These are phyloP conservation scores for Phymastichus coffea DNA, from an alignment of 1,140 invertebrate genomes.

Conservation along the genomic window DNA sequence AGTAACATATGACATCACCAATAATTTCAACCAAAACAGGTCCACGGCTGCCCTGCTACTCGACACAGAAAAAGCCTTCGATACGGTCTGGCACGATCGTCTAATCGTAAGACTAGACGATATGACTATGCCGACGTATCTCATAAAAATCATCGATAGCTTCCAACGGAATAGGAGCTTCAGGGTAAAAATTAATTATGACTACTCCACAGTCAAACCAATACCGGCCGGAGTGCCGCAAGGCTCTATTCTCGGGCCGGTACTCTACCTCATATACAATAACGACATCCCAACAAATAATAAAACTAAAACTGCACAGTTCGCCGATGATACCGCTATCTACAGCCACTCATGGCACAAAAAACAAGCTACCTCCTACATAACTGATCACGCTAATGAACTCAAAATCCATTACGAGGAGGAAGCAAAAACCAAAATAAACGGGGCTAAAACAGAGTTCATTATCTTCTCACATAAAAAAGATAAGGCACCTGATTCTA, in stretches of 20 bases:
- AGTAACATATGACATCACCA: conserved; percentile 32
- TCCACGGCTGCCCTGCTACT: conserved; percentile 34
- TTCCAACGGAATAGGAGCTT: conserved; percentile 31
- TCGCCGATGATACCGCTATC: conserved; percentile 41
- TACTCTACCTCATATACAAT: conserved; percentile 34
- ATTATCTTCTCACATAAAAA: not conserved
- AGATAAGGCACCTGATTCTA: not conserved
- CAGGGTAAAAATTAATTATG: conserved; percentile 24
- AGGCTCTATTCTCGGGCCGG: conserved; percentile 37
- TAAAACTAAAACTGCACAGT: conserved; percentile 35
- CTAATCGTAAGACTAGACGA: conserved; percentile 30
- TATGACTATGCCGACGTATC: not conserved
- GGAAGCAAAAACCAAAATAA: not conserved
- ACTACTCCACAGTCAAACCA: conserved; percentile 18
- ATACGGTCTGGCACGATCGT: conserved; percentile 36
- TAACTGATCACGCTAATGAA: not conserved
- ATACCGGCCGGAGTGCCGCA: conserved; percentile 41
- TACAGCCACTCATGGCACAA: conserved; percentile 32
- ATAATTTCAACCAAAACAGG: conserved; percentile 33
- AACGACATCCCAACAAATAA: conserved; percentile 36
- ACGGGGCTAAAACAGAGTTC: not conserved
- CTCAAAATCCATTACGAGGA: not conserved
- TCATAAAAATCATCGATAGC: conserved; percentile 41
- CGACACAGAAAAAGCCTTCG: conserved; percentile 45
- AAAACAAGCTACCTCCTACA: not conserved